phyloP scores from a whole-genome alignment of 2,113 vertebrate genomes.

The Manacus vitellinus region DNA sequence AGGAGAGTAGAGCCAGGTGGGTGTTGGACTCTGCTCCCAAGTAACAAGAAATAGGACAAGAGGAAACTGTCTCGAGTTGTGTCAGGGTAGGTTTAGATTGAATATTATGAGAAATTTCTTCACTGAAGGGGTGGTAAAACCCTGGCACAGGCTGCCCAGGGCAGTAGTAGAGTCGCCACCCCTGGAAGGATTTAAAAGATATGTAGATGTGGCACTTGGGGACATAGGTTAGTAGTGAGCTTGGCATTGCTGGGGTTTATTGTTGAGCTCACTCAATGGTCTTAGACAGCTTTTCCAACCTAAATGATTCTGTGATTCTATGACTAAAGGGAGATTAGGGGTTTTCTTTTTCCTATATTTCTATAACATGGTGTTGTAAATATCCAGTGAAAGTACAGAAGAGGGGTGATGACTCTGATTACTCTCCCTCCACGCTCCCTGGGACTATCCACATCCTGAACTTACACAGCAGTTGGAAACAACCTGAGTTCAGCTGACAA shows the following conservation, averaged over 20 bases:
- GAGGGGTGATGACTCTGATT: fast-evolving
- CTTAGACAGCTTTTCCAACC: not conserved
- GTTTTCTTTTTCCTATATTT: not conserved
- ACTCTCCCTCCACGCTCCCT: fast-evolving
- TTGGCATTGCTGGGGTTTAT: too few species aligned
- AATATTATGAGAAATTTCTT: not conserved
- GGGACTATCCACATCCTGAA: fast-evolving
- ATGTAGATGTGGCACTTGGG: fast-evolving
- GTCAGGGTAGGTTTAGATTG: not conserved
- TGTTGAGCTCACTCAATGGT: fast-evolving
- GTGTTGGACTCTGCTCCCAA: fast-evolving
- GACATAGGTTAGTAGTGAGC: too few species aligned
- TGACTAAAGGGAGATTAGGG: not conserved
- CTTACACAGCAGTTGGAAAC: not conserved
- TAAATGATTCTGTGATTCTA: not conserved
- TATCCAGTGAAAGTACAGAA: not conserved
- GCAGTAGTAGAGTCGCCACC: too few species aligned
- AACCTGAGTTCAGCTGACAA: not conserved
- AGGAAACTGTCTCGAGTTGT: not conserved
- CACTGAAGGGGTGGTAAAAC: fast-evolving
- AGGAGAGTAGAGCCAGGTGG: fast-evolving
- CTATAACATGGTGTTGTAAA: not conserved
- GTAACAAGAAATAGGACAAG: not conserved
- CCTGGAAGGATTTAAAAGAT: not conserved
- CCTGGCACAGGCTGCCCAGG: not conserved